These are phyloP conservation scores for Anoplophora glabripennis DNA, from an alignment of 1,140 invertebrate genomes.

Conservation along the genomic window DNA sequence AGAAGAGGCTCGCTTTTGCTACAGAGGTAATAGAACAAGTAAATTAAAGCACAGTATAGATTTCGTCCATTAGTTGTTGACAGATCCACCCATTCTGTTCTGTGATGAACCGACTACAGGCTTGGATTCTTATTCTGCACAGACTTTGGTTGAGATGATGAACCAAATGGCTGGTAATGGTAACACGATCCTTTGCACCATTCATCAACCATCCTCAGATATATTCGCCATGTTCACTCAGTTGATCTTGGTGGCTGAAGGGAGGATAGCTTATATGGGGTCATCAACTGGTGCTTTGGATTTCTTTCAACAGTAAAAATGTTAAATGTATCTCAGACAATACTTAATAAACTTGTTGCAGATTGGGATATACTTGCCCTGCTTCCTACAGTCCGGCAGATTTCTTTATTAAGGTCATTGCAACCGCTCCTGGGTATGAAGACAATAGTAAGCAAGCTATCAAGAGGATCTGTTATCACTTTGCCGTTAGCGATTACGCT, in stretches of 20 bases:
- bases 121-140: constrained; percentile 88
- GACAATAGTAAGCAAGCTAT: constrained; percentile 61
- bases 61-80: constrained; percentile 67
- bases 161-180: constrained; percentile 63
- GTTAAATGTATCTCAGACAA: not conserved
- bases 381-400: constrained; percentile 90
- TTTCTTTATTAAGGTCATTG: constrained; percentile 83
- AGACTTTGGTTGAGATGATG: constrained; percentile 77
- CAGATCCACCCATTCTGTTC: constrained; percentile 89
- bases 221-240: constrained; percentile 86
- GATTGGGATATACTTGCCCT: constrained; percentile 74
- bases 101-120: constrained; percentile 96
- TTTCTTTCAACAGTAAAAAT: constrained; percentile 73
- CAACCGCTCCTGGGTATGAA: constrained; percentile 74
- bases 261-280: constrained; percentile 85
- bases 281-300: constrained; percentile 65
- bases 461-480: constrained; percentile 72
- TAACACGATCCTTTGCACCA: constrained; percentile 90
- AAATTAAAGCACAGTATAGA: not conserved
- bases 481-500: constrained; percentile 70
- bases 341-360: constrained; percentile 41
- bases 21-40: constrained; percentile 66
- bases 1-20: constrained; percentile 88
- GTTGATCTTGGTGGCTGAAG: constrained; percentile 83
- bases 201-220: constrained; percentile 95